Conservation (phyloP, 2,888 invertebrate genomes). For the Dynastes hyllus region DNA sequence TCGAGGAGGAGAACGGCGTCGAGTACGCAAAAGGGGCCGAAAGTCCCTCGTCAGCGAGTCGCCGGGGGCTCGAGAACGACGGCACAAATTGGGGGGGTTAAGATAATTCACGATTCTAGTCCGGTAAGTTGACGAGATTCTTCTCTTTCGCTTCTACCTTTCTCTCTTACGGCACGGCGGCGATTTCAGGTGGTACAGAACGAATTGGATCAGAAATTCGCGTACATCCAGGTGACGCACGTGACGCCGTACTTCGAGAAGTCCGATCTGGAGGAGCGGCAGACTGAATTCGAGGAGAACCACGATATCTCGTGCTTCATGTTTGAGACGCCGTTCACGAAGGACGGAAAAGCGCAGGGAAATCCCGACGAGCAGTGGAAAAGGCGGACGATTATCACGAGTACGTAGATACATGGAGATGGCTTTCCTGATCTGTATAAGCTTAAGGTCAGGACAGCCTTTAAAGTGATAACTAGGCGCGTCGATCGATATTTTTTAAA, state of each 20-base stretch:
- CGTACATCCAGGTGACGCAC: constrained; percentile 96
- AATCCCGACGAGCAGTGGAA: constrained; percentile 94
- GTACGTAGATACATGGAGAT: constrained; percentile 72
- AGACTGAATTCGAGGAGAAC: constrained; percentile 91
- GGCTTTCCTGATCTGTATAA: too few relatives aligned
- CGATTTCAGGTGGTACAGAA: constrained; percentile 78
- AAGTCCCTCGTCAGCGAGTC: constrained; percentile 93
- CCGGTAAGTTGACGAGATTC: constrained; percentile 76
- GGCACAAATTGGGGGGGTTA: too few relatives aligned
- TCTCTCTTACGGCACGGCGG: not conserved
- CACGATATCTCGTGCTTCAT: constrained; percentile 93
- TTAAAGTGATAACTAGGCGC: too few relatives aligned
- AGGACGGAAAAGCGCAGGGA: constrained; percentile 85
- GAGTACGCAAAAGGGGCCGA: constrained; percentile 96
- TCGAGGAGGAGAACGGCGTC: constrained; percentile 88
- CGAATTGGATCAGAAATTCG: constrained; percentile 87
- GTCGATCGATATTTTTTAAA: too few relatives aligned
- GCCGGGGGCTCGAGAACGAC: constrained; percentile 88
- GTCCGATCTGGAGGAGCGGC: constrained; percentile 79
- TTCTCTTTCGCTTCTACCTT: not conserved
- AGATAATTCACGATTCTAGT: constrained; percentile 94
- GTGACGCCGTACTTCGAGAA: constrained; percentile 91
- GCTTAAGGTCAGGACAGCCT: too few relatives aligned
- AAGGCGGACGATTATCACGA: constrained; percentile 90
- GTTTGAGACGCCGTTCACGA: constrained; percentile 96